phyloP scores from a whole-genome alignment of 2,888 invertebrate species.

The Megaustenia siamemsis region DNA sequence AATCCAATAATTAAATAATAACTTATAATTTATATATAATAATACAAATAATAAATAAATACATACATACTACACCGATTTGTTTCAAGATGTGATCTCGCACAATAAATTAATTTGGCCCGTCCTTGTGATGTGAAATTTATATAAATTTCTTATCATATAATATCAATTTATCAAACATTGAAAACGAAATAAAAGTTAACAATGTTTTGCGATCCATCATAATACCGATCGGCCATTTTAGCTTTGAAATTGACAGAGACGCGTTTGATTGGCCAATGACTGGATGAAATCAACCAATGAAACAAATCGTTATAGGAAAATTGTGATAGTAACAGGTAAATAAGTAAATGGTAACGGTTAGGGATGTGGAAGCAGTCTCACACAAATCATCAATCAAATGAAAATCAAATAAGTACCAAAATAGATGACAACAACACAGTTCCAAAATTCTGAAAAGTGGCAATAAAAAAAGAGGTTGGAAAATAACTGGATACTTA shows the following conservation, averaged over 20 bases:
- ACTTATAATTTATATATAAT: no score
- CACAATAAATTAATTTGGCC: background rate
- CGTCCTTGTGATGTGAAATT: conserved; percentile 2
- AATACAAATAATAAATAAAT: background rate
- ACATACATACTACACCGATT: background rate
- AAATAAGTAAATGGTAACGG: no score
- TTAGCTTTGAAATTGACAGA: conserved; percentile 38
- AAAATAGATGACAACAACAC: no score
- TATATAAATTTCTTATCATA: background rate
- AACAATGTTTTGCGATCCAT: background rate
- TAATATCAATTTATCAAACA: background rate
- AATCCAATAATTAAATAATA: no score
- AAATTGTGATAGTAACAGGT: no score
- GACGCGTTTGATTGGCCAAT: conserved; percentile 24
- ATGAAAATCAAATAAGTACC: no score
- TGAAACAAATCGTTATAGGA: background rate
- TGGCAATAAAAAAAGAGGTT: no score
- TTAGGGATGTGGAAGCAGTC: no score
- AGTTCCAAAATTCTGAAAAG: no score
- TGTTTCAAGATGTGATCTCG: background rate
- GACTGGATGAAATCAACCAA: background rate
- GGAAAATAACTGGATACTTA: no score
- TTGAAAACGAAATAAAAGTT: background rate
- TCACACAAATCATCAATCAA: no score
- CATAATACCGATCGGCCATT: conserved; percentile 15